Percentiles rank a stretch among this genome's conserved stretches.
These are phyloP conservation scores for Balaenoptera acutorostrata DNA, from an alignment of 2,113 vertebrate species.

Conservation along the genomic window DNA sequence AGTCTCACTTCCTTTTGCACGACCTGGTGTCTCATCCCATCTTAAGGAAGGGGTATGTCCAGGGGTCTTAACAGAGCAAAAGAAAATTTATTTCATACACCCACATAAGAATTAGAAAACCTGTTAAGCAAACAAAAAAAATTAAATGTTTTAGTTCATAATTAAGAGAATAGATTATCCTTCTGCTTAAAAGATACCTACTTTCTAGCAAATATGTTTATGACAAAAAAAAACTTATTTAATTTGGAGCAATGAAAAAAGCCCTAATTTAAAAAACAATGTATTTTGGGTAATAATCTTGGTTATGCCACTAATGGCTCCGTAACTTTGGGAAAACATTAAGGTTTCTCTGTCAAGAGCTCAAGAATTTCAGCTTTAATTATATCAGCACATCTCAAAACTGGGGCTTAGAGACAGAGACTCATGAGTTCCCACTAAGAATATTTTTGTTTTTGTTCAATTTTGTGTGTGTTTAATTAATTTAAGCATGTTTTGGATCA, in stretches of 20 bases:
- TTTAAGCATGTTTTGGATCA: not conserved
- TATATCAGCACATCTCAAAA: not conserved
- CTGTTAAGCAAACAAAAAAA: not conserved
- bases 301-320: not conserved
- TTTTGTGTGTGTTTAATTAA: not conserved
- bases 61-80: constrained; percentile 84
- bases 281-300: not conserved
- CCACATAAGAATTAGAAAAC: not conserved
- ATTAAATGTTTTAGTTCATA: not conserved
- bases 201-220: not conserved
- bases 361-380: not conserved
- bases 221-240: not conserved
- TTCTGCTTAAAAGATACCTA: not conserved
- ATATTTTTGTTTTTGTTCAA: not conserved
- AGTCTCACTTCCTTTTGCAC: constrained; percentile 96
- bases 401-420: not conserved
- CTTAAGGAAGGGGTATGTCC: constrained; percentile 95
- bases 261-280: not conserved
- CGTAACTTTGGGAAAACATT: not conserved
- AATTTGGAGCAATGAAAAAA: not conserved
- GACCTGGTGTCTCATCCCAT: constrained; percentile 98
- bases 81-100: constrained; percentile 10
- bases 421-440: not conserved
- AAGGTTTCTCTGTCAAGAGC: not conserved
- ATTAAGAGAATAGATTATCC: not conserved